Evolutionary conservation across 1,140 invertebrate species (phyloP).

Genomic region (Tetramorium alpestre): DNA sequence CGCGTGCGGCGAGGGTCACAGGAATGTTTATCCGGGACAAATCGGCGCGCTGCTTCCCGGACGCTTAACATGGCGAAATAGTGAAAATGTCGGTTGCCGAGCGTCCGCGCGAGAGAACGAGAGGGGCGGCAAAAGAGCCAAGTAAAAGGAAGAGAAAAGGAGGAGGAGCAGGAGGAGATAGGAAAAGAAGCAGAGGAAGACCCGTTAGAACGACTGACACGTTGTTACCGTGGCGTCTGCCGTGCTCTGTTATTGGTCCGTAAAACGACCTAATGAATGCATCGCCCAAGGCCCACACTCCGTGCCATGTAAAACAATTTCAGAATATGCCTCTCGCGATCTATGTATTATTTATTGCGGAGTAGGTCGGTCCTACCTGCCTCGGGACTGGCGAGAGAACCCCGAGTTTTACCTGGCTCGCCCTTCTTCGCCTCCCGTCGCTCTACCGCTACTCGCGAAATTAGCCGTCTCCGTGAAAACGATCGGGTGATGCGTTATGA

Average conservation of each 20-base stretch:
- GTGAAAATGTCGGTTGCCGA: slow-evolving; percentile 61
- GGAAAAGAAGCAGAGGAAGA: slow-evolving; percentile 75
- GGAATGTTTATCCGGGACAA: slow-evolving; percentile 40
- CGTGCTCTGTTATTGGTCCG: slow-evolving; percentile 82
- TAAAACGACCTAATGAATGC: slow-evolving; percentile 85
- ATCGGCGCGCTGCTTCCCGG: slow-evolving; percentile 50
- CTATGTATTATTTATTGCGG: slow-evolving; percentile 74
- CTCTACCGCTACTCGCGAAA: slow-evolving; percentile 39
- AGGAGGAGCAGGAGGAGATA: slow-evolving; percentile 4
- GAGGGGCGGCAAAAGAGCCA: neutral
- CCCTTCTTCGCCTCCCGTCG: neutral
- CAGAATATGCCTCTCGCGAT: slow-evolving; percentile 67
- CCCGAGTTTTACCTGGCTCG: neutral
- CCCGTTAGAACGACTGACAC: slow-evolving; percentile 84
- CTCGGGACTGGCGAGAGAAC: slow-evolving; percentile 15
- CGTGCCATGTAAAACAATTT: slow-evolving; percentile 78
- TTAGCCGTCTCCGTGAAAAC: slow-evolving; percentile 54
- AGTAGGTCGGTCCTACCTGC: slow-evolving; percentile 73
- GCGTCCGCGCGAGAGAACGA: slow-evolving; percentile 2
- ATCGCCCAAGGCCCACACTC: slow-evolving; percentile 77
- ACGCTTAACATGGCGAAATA: slow-evolving; percentile 27
- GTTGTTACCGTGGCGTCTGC: slow-evolving; percentile 81
- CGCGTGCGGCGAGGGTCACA: slow-evolving; percentile 1
- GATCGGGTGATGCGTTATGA: slow-evolving; percentile 33
- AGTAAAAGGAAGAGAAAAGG: slow-evolving; percentile 38